These are phyloP conservation scores for Cyphomyrus plagiostoma DNA, from an alignment of 2,113 vertebrate genomes.

Conservation along the genomic window DNA sequence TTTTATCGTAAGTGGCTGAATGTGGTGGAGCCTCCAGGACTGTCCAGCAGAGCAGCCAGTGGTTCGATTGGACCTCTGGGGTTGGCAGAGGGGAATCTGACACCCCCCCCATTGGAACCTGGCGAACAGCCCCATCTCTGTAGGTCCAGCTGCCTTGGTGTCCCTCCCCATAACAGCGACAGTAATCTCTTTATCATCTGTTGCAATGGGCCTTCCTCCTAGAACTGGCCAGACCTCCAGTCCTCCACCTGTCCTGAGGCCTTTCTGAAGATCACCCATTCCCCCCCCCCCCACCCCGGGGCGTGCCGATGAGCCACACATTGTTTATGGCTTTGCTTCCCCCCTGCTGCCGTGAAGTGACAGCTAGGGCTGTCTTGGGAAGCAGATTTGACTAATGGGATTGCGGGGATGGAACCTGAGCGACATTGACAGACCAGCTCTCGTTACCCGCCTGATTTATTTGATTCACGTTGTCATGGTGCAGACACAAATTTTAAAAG, in stretches of 20 bases:
- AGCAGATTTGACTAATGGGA: too few relatives aligned
- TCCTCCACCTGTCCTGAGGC: background rate
- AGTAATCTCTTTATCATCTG: background rate
- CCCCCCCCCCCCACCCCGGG: background rate
- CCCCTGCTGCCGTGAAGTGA: too few relatives aligned
- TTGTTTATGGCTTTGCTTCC: background rate
- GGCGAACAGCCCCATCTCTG: background rate
- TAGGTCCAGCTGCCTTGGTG: background rate
- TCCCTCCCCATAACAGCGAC: background rate
- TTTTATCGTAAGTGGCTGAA: background rate
- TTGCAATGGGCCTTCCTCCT: background rate
- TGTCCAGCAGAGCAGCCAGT: background rate
- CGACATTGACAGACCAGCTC: background rate
- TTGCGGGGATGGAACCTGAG: background rate
- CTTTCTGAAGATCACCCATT: background rate
- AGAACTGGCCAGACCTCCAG: background rate
- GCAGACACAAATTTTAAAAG: background rate
- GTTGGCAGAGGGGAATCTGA: background rate
- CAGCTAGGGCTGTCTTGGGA: too few relatives aligned
- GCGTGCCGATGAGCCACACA: background rate
- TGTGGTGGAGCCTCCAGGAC: background rate
- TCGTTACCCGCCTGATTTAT: background rate
- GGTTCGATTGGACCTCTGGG: background rate
- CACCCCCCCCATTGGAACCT: background rate
- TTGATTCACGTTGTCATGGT: background rate